A percentile compares a stretch with the other conserved stretches of the same genome.
Evolutionary conservation across 2,113 vertebrate genomes (phyloP).

Genomic region (Gorsachius goisagi): DNA sequence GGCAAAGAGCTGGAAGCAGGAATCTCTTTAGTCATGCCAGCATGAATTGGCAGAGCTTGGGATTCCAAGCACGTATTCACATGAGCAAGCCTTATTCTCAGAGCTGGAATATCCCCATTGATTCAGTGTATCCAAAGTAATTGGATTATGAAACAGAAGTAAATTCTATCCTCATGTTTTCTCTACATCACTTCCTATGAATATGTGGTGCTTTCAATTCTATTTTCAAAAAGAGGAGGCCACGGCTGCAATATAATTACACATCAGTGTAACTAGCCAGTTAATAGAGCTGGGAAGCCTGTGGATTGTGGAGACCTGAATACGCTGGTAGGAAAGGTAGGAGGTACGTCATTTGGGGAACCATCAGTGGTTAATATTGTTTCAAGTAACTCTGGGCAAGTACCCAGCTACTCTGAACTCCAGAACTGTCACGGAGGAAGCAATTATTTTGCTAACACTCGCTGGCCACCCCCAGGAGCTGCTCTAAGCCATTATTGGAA

Average conservation of each 20-base stretch:
- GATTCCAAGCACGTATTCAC: slow-evolving; percentile 45
- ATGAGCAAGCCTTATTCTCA: not conserved
- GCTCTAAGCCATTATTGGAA: not conserved
- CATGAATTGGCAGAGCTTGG: slow-evolving; percentile 14
- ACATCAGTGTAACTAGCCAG: not conserved
- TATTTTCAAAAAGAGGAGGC: not conserved
- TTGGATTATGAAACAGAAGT: slow-evolving; percentile 35
- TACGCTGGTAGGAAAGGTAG: not conserved
- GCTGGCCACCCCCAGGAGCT: not conserved
- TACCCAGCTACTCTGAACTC: not conserved
- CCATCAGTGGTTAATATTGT: not conserved
- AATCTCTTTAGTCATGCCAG: slow-evolving; percentile 9
- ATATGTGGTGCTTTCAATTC: not conserved
- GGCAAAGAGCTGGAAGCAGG: not conserved
- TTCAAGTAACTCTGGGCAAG: not conserved
- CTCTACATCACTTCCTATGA: not conserved
- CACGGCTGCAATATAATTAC: not conserved
- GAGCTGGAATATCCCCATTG: slow-evolving; percentile 37
- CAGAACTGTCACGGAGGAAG: not conserved
- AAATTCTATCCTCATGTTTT: not conserved
- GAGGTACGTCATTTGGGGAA: not conserved
- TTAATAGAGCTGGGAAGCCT: not conserved
- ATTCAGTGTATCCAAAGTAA: slow-evolving; percentile 12
- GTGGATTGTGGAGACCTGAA: not conserved
- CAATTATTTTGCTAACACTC: not conserved